Evolutionary conservation across 1,140 invertebrate genomes (phyloP).

Genomic region (Calliopsis andreniformis): DNA sequence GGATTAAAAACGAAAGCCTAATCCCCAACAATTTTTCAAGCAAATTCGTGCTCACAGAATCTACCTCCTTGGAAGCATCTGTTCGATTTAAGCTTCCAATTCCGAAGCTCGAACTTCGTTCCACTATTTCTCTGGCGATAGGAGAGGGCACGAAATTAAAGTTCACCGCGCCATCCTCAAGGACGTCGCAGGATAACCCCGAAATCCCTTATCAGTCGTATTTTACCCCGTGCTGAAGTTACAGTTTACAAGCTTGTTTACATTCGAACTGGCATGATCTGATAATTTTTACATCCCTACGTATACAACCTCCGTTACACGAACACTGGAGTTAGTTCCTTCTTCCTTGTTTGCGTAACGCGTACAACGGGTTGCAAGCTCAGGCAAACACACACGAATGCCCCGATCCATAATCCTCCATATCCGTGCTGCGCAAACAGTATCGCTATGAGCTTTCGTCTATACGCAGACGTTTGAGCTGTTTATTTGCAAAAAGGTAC

Average conservation of each 20-base stretch:
- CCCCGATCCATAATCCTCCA: constrained; percentile 24
- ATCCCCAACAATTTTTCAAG: too few relatives aligned
- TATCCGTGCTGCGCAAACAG: constrained; percentile 25
- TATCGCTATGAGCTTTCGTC: constrained; percentile 10
- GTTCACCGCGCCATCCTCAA: background rate
- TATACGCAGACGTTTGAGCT: too few relatives aligned
- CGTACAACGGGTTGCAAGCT: constrained; percentile 2
- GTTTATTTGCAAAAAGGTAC: constrained; percentile 14
- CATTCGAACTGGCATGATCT: background rate
- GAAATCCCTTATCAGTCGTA: constrained; percentile 16
- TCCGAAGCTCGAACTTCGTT: background rate
- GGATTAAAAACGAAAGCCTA: too few relatives aligned
- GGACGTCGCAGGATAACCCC: background rate
- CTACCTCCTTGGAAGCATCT: too few relatives aligned
- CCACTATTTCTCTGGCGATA: background rate
- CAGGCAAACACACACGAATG: constrained; percentile 17
- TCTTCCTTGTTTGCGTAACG: background rate
- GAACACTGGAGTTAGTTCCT: background rate
- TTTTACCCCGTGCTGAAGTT: background rate
- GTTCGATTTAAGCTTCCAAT: constrained; percentile 13
- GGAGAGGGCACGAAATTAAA: constrained; percentile 23
- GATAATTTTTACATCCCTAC: constrained; percentile 5
- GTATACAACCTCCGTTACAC: too few relatives aligned
- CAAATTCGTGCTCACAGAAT: too few relatives aligned
- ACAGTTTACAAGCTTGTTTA: constrained; percentile 20